A percentile compares a stretch with the other conserved stretches of the same genome.
Conservation (phyloP, 2,888 invertebrate genomes). For the Drosophila recens region DNA sequence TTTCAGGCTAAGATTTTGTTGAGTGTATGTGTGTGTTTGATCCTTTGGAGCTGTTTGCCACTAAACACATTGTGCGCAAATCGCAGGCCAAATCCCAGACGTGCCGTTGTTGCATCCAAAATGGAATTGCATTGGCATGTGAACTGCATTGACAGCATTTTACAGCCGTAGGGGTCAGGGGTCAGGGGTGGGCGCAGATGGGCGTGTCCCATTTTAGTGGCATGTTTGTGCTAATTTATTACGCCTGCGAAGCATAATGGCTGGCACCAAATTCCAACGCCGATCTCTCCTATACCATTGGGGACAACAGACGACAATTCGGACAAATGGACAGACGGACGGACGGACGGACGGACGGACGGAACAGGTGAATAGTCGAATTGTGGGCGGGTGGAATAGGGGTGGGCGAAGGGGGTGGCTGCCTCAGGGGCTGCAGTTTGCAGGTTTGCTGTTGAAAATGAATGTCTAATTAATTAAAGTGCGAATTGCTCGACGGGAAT, state of each 20-base stretch:
- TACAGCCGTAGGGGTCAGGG: conserved; percentile 52
- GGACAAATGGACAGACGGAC: conserved; percentile 16
- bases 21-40: too few species aligned
- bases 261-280: conserved; percentile 47
- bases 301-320: conserved; percentile 51
- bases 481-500: conserved; percentile 64
- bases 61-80: conserved; percentile 80
- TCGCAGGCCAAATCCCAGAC: conserved; percentile 72
- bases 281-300: conserved; percentile 43
- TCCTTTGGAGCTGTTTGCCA: conserved; percentile 47
- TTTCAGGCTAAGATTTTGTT: too few species aligned
- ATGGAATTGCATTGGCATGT: conserved; percentile 69
- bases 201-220: conserved; percentile 77
- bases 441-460: conserved; percentile 57
- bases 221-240: conserved; percentile 81
- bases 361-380: conserved; percentile 26
- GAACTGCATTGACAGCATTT: conserved; percentile 78
- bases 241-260: conserved; percentile 74
- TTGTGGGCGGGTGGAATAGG: conserved; percentile 3
- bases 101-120: conserved; percentile 67
- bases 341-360: background rate
- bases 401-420: background rate
- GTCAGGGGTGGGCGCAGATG: conserved; percentile 35
- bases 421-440: conserved; percentile 45
- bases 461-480: conserved; percentile 81